Evolutionary conservation across 2,797 vertebrate species (phyloP).

Genomic region (Ctenochaetus hawaiiensis): DNA sequence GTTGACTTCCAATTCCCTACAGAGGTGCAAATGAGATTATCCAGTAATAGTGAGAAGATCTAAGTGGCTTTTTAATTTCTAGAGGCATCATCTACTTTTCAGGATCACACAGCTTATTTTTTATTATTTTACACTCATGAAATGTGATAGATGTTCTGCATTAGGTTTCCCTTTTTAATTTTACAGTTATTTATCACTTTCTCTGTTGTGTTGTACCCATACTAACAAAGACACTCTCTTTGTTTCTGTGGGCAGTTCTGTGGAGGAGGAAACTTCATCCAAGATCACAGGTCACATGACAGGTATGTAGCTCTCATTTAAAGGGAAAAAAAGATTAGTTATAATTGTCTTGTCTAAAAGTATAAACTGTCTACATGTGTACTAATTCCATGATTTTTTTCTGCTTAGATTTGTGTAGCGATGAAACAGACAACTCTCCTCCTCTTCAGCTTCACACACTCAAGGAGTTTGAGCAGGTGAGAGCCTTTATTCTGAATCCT

Average conservation of each 20-base stretch:
- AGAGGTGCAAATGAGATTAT: slow-evolving; percentile 67
- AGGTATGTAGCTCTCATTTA: slow-evolving; percentile 61
- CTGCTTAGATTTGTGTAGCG: slow-evolving; percentile 81
- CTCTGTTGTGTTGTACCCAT: neutral
- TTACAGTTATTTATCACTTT: neutral
- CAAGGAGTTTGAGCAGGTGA: slow-evolving; percentile 94
- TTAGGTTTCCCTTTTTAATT: neutral
- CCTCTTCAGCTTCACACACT: slow-evolving; percentile 91
- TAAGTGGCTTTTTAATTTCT: slow-evolving; percentile 23
- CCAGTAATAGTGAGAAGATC: slow-evolving; percentile 15
- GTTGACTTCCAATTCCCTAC: slow-evolving; percentile 35
- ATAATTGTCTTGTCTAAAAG: neutral
- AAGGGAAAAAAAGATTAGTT: neutral
- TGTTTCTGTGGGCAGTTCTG: slow-evolving; percentile 64
- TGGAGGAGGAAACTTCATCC: slow-evolving; percentile 71
- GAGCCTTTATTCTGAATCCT: slow-evolving; percentile 31
- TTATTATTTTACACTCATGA: neutral
- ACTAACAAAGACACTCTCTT: slow-evolving; percentile 13
- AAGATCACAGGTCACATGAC: slow-evolving; percentile 81
- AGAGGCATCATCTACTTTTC: neutral
- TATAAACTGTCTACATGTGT: neutral
- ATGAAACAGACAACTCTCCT: slow-evolving; percentile 85
- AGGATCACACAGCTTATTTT: neutral
- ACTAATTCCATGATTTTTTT: neutral
- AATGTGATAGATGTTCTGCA: neutral